Evolutionary conservation across 2,888 invertebrate species (phyloP).

Genomic region (Eupithecia subumbrata): DNA sequence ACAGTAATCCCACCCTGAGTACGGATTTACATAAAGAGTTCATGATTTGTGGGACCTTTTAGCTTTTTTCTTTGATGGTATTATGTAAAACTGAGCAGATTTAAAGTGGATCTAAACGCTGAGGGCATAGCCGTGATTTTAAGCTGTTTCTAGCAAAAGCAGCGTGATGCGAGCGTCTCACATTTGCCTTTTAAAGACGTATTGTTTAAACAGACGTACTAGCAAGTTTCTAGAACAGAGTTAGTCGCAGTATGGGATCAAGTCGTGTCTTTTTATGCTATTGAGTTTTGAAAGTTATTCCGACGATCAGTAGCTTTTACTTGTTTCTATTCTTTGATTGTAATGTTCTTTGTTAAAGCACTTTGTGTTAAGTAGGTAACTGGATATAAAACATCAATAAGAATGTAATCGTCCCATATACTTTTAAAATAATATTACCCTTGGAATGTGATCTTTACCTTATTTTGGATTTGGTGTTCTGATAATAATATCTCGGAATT

Average conservation of each 20-base stretch:
- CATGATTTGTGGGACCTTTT: constrained; percentile 47
- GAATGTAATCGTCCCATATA: neutral
- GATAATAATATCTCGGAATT: no score
- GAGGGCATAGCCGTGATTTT: neutral
- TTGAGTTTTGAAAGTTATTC: neutral
- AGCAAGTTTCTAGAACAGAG: neutral
- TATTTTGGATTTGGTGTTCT: no score
- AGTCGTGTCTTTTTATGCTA: neutral
- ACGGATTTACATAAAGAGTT: constrained; percentile 60
- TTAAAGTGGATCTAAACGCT: constrained; percentile 10
- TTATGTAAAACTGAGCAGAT: constrained; percentile 28
- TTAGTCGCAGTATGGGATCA: neutral
- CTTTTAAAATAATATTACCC: neutral
- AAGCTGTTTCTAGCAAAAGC: neutral
- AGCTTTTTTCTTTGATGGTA: constrained; percentile 41
- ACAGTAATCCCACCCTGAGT: constrained; percentile 63
- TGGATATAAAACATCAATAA: neutral
- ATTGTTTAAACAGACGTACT: neutral
- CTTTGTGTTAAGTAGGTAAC: no score
- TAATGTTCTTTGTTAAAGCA: no score
- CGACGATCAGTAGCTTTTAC: no score
- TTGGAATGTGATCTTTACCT: neutral
- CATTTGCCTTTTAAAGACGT: neutral
- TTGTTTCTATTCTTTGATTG: neutral
- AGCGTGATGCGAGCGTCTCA: neutral